Conservation (phyloP, 2,113 vertebrate species). For the Erythrocercus mccallii region DNA sequence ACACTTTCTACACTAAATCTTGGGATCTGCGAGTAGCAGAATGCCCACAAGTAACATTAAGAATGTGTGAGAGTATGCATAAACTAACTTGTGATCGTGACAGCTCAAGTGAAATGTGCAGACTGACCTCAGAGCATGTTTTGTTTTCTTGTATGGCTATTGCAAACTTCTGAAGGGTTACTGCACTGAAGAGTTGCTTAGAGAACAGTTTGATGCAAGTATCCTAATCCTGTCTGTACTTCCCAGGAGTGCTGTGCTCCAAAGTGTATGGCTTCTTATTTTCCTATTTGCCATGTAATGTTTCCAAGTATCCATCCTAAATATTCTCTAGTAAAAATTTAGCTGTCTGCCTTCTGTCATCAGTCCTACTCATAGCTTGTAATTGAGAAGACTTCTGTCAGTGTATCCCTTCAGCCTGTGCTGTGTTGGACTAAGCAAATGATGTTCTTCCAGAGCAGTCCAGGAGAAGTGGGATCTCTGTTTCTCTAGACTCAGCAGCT, state of each 20-base stretch:
- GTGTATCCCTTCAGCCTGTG: neutral
- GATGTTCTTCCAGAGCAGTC: neutral
- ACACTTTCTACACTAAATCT: no score
- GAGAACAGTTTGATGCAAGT: neutral
- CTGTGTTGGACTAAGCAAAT: neutral
- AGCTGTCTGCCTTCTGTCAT: neutral
- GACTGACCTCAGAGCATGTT: neutral
- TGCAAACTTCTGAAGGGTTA: neutral
- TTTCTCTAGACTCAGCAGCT: neutral
- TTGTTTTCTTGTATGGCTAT: neutral
- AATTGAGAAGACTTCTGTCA: neutral
- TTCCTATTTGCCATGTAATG: accelerated
- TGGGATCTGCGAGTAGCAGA: no score
- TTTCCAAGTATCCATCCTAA: neutral
- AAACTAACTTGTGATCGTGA: accelerated
- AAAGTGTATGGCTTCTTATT: neutral
- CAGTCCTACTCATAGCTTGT: neutral
- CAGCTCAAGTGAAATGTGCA: neutral
- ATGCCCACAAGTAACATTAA: neutral
- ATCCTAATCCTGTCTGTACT: neutral
- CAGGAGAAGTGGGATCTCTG: neutral
- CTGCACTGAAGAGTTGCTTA: neutral
- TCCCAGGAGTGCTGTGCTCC: neutral
- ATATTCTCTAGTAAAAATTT: neutral
- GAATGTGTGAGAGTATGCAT: neutral